Evolutionary conservation across 1,140 invertebrate species (phyloP).

Genomic region (Drosophila parvula): DNA sequence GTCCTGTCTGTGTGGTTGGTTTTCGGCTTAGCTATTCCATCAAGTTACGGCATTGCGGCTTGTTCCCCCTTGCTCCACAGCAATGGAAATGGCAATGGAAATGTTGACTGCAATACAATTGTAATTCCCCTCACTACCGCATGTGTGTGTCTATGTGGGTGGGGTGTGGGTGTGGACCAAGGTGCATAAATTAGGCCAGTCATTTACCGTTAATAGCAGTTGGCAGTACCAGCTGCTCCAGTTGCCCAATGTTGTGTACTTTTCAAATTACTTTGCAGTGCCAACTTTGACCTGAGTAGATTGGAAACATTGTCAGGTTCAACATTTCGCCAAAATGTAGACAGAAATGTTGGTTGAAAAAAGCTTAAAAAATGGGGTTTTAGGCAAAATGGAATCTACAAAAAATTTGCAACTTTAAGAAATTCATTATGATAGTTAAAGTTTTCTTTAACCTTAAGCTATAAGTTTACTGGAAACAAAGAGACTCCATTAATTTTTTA

Average conservation of each 20-base stretch:
- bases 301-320: constrained; percentile 18
- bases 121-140: constrained; percentile 30
- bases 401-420: not conserved
- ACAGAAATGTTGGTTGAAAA: not conserved
- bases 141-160: constrained; percentile 5
- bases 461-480: not conserved
- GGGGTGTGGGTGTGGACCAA: constrained; percentile 29
- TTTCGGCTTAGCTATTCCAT: constrained; percentile 63
- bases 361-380: not conserved
- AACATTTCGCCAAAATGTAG: not conserved
- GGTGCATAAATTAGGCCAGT: constrained; percentile 75
- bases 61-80: constrained; percentile 20
- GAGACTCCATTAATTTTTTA: no score
- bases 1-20: constrained; percentile 7
- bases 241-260: constrained; percentile 57
- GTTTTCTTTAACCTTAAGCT: not conserved
- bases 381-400: not conserved
- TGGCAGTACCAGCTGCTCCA: constrained; percentile 48
- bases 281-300: constrained; percentile 32
- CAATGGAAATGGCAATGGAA: constrained; percentile 49
- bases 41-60: constrained; percentile 79
- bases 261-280: constrained; percentile 63
- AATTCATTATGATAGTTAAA: no score
- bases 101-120: constrained; percentile 53
- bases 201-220: constrained; percentile 76